Evolutionary conservation across 1,140 invertebrate genomes (phyloP).

Genomic region (Drosophila miranda): DNA sequence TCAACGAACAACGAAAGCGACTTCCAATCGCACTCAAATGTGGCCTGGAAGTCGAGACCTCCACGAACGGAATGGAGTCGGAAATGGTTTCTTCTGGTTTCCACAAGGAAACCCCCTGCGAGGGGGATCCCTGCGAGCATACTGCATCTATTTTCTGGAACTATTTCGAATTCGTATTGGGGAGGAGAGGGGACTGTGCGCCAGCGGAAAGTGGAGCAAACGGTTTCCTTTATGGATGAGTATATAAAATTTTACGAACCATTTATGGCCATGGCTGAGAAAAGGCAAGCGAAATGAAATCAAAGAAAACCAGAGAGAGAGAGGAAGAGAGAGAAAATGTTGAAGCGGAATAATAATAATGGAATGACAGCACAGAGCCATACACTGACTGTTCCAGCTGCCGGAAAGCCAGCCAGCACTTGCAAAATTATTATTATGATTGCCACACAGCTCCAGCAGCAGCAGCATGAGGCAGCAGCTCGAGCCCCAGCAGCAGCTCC

Average conservation of each 20-base stretch:
- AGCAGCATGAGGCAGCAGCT: not conserved
- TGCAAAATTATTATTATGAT: conserved; percentile 64
- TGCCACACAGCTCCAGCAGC: conserved; percentile 28
- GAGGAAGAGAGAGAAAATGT: conserved; percentile 34
- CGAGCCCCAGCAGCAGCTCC: not conserved
- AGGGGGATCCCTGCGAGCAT: no score
- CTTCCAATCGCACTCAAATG: no score
- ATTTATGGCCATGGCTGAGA: conserved; percentile 51
- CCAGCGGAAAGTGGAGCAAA: conserved; percentile 47
- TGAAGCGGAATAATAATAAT: conserved; percentile 53
- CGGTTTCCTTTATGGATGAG: conserved; percentile 59
- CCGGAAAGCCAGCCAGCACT: conserved; percentile 26
- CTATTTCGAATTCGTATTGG: conserved; percentile 1
- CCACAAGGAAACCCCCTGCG: no score
- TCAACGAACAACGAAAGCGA: no score
- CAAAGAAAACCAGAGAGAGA: conserved; percentile 30
- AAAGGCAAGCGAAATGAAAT: conserved; percentile 28
- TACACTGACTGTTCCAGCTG: not conserved
- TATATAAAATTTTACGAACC: conserved; percentile 64
- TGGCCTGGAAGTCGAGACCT: no score
- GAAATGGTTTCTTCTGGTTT: no score
- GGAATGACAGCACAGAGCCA: conserved; percentile 35
- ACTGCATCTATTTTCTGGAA: not conserved
- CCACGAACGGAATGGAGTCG: no score
- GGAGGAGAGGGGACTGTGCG: not conserved